Conservation (phyloP, 2,888 invertebrate genomes). For the Phortica okadai region DNA sequence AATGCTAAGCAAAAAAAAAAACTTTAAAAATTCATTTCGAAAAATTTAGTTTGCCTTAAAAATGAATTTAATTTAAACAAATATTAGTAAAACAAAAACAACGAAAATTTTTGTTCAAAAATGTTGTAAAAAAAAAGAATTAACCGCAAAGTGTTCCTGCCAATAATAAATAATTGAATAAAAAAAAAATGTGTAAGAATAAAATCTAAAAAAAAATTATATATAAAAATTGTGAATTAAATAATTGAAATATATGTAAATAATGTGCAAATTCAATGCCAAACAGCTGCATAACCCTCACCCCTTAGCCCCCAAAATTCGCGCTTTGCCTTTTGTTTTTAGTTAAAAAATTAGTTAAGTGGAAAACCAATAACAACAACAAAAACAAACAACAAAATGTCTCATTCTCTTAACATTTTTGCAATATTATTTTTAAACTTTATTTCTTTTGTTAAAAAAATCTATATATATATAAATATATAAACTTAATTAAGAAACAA, state of each 20-base stretch:
- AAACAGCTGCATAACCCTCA: background rate
- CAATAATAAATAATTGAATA: constrained; percentile 38
- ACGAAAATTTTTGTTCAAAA: constrained; percentile 45
- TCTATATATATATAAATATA: background rate
- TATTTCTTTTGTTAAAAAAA: background rate
- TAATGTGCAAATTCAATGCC: background rate
- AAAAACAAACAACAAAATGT: background rate
- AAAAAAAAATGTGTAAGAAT: constrained; percentile 13
- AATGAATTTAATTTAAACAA: background rate
- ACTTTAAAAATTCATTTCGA: too few relatives aligned
- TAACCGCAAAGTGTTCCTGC: constrained; percentile 58
- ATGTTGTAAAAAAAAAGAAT: constrained; percentile 38
- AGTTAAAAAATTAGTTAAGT: too few relatives aligned
- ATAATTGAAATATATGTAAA: constrained; percentile 9
- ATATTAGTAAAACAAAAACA: constrained; percentile 35
- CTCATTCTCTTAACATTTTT: background rate
- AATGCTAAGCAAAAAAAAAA: too few relatives aligned
- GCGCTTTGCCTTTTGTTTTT: background rate
- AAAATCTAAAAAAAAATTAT: constrained; percentile 17
- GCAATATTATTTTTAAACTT: background rate
- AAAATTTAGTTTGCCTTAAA: too few relatives aligned
- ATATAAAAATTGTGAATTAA: background rate
- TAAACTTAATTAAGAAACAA: background rate
- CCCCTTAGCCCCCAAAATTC: background rate
- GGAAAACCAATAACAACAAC: background rate